phyloP scores from a whole-genome alignment of 1,140 invertebrate genomes.

The Rhynchophorus ferrugineus region DNA sequence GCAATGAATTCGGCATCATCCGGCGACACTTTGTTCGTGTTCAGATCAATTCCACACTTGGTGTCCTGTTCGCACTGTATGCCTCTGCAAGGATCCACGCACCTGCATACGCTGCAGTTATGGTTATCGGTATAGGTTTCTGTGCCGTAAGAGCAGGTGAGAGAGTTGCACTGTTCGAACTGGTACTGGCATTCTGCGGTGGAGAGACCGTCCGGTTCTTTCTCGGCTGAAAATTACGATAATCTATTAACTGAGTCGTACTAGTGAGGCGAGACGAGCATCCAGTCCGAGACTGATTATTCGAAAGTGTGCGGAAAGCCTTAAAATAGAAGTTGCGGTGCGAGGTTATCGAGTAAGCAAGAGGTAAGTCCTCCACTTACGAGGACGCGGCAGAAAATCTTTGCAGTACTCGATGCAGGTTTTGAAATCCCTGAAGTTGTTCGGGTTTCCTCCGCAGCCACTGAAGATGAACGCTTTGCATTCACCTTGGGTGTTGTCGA shows the following conservation, averaged over 20 bases:
- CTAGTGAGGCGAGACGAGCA: too few relatives aligned
- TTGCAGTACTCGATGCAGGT: slow-evolving; percentile 55
- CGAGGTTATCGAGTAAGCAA: neutral
- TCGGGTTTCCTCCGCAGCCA: slow-evolving; percentile 72
- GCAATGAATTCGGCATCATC: slow-evolving; percentile 44
- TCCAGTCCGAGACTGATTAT: too few relatives aligned
- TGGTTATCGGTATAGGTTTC: slow-evolving; percentile 57
- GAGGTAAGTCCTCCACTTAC: slow-evolving; percentile 37
- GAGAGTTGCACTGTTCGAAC: slow-evolving; percentile 49
- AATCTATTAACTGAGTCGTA: neutral
- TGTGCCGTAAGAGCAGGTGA: slow-evolving; percentile 69
- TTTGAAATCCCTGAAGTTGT: slow-evolving; percentile 68
- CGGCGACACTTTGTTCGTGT: slow-evolving; percentile 41
- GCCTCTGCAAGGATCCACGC: slow-evolving; percentile 64
- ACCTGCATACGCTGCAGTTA: slow-evolving; percentile 67
- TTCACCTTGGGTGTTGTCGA: slow-evolving; percentile 60
- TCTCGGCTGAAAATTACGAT: slow-evolving; percentile 14
- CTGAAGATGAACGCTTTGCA: slow-evolving; percentile 73
- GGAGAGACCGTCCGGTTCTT: slow-evolving; percentile 36
- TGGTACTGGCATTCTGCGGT: slow-evolving; percentile 47
- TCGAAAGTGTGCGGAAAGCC: neutral
- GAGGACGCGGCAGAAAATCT: slow-evolving; percentile 41
- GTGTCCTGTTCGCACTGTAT: slow-evolving; percentile 55
- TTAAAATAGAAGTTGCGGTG: neutral
- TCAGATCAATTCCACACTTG: slow-evolving; percentile 57